Conservation (phyloP, 2,797 vertebrate genomes). For the Ataeniobius toweri region DNA sequence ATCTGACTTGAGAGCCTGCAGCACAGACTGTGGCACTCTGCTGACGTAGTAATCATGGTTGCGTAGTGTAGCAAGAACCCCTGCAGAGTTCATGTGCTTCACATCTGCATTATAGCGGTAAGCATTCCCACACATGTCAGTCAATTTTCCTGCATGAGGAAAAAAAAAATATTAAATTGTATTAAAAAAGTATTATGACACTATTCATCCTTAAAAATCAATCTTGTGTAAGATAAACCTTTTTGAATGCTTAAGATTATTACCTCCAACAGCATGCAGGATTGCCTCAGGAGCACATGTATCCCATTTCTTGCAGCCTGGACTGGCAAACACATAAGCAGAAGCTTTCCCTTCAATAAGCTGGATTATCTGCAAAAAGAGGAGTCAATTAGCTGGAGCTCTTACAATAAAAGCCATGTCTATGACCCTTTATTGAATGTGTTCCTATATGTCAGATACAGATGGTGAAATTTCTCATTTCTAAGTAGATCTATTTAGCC, state of each 20-base stretch:
- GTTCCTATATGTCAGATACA: not conserved
- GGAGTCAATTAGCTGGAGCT: not conserved
- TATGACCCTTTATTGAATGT: not conserved
- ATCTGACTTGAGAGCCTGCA: slow-evolving; percentile 79
- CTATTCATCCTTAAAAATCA: not conserved
- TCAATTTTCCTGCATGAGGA: slow-evolving; percentile 86
- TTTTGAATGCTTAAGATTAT: slow-evolving; percentile 19
- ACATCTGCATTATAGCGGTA: slow-evolving; percentile 90
- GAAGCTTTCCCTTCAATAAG: slow-evolving; percentile 97
- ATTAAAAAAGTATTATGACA: not conserved
- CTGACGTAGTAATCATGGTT: slow-evolving; percentile 90
- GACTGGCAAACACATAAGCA: slow-evolving; percentile 96
- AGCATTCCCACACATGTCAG: slow-evolving; percentile 89
- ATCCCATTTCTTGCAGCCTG: slow-evolving; percentile 98
- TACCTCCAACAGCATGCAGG: slow-evolving; percentile 92
- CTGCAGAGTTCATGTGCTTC: slow-evolving; percentile 95
- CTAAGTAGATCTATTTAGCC: too few species aligned
- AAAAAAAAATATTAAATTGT: not conserved
- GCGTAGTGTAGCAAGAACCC: slow-evolving; percentile 89
- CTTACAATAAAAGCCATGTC: not conserved
- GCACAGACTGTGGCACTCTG: slow-evolving; percentile 87
- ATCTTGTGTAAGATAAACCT: not conserved
- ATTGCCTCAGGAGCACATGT: slow-evolving; percentile 95
- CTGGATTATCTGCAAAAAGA: slow-evolving; percentile 88
- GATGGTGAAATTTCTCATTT: too few species aligned